Percentiles rank a stretch among this genome's conserved stretches.
These are phyloP conservation scores for Drosophila simulans DNA, from an alignment of 1,140 invertebrate genomes.

Conservation along the genomic window DNA sequence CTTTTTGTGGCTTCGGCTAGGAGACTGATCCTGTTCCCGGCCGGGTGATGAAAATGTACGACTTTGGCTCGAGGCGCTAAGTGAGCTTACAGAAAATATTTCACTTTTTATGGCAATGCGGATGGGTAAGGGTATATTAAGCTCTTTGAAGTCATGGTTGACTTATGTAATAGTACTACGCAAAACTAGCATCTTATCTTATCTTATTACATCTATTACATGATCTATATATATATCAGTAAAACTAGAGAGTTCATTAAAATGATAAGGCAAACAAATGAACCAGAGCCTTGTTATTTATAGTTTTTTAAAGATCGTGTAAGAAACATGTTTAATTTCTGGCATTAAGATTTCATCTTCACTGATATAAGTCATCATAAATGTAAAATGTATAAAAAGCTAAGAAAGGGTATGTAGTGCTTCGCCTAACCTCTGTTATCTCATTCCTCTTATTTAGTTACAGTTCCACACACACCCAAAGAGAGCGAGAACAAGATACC, in stretches of 20 bases:
- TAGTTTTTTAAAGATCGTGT: too few relatives aligned
- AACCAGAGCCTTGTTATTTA: too few relatives aligned
- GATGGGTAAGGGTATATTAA: slow-evolving; percentile 12
- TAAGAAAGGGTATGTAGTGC: slow-evolving; percentile 11
- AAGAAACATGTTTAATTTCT: too few relatives aligned
- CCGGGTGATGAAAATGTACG: slow-evolving; percentile 79
- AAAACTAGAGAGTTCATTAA: too few relatives aligned
- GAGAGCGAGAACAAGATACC: slow-evolving; percentile 29
- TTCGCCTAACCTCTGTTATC: too few relatives aligned
- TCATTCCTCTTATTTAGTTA: slow-evolving; percentile 70
- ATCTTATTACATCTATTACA: too few relatives aligned
- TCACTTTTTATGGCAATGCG: slow-evolving; percentile 37
- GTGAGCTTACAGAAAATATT: slow-evolving; percentile 63
- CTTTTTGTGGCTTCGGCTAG: slow-evolving; percentile 20
- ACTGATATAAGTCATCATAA: background rate
- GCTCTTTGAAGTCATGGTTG: background rate
- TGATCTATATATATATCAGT: too few relatives aligned
- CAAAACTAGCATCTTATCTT: too few relatives aligned
- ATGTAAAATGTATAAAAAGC: too few relatives aligned
- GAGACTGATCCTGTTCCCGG: slow-evolving; percentile 48
- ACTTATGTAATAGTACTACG: too few relatives aligned
- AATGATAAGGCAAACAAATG: too few relatives aligned
- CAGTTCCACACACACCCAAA: slow-evolving; percentile 73
- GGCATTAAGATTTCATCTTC: too few relatives aligned
- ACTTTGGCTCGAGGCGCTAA: slow-evolving; percentile 72